phyloP scores from a whole-genome alignment of 2,888 invertebrate species.

The Cheilosia impressa region DNA sequence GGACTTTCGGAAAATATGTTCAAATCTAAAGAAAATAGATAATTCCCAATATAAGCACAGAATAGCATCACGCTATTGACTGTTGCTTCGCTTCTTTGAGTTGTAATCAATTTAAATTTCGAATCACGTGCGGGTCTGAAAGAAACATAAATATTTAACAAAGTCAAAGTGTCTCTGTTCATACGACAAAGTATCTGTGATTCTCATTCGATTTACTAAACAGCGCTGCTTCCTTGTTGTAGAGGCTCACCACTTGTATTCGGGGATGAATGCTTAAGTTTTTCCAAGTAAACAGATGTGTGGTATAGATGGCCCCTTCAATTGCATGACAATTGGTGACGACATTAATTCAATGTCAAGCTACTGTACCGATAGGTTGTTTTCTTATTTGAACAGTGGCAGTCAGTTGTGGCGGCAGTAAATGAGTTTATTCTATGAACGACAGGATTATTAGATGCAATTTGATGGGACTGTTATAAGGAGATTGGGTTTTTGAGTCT shows the following conservation, averaged over 20 bases:
- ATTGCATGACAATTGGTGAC: constrained; percentile 37
- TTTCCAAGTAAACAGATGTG: constrained; percentile 13
- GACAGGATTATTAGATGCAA: neutral
- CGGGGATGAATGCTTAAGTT: constrained; percentile 25
- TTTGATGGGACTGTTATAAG: neutral
- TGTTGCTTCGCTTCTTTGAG: constrained; percentile 24
- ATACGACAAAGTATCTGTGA: constrained; percentile 51
- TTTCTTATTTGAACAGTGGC: neutral
- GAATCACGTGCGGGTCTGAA: constrained; percentile 55
- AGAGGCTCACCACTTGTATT: neutral
- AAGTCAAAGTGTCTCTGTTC: constrained; percentile 62
- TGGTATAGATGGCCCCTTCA: neutral
- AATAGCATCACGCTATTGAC: constrained; percentile 17
- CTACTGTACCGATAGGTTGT: neutral
- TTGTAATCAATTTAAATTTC: constrained; percentile 57
- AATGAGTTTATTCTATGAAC: neutral
- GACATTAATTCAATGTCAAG: constrained; percentile 9
- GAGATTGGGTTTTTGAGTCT: neutral
- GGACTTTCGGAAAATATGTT: constrained; percentile 17
- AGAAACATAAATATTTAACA: constrained; percentile 62
- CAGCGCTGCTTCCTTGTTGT: constrained; percentile 46
- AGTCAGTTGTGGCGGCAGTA: constrained; percentile 12
- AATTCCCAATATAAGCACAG: neutral
- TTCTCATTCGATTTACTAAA: constrained; percentile 58
- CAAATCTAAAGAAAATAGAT: constrained; percentile 9